A percentile compares a stretch with the other conserved stretches of the same genome.
Evolutionary conservation across 2,113 vertebrate species (phyloP).

Genomic region (Antechinus flavipes): DNA sequence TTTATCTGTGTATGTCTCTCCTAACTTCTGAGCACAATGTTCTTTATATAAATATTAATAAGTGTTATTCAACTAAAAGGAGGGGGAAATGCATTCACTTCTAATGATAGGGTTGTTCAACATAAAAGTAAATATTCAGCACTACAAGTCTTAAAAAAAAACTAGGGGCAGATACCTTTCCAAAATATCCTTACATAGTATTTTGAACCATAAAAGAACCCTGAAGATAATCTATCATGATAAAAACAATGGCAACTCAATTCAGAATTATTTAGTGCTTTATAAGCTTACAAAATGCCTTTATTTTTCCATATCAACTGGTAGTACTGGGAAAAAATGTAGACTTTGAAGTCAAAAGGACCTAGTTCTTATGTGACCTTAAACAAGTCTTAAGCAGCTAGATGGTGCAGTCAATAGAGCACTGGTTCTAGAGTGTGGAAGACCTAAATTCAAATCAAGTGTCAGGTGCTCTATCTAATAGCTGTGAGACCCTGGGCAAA

Average conservation of each 20-base stretch:
- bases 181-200: not conserved
- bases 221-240: not conserved
- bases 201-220: not conserved
- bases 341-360: not conserved
- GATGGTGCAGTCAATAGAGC: not conserved
- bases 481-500: not conserved
- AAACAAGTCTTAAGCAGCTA: not conserved
- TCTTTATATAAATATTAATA: not conserved
- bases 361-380: not conserved
- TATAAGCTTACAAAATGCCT: not conserved
- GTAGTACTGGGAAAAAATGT: not conserved
- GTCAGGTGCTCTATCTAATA: not conserved
- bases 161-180: slow-evolving; percentile 9
- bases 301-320: too few species aligned
- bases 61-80: not conserved
- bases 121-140: not conserved
- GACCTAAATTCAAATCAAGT: not conserved
- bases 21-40: not conserved
- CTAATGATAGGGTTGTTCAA: slow-evolving; percentile 21
- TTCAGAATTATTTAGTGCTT: not conserved
- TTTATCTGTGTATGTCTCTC: not conserved
- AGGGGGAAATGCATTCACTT: slow-evolving; percentile 37
- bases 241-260: not conserved
- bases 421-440: not conserved
- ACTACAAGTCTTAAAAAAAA: not conserved